These are phyloP conservation scores for Aspidoscelis tigris DNA, from an alignment of 2,113 vertebrate species.

Conservation along the genomic window DNA sequence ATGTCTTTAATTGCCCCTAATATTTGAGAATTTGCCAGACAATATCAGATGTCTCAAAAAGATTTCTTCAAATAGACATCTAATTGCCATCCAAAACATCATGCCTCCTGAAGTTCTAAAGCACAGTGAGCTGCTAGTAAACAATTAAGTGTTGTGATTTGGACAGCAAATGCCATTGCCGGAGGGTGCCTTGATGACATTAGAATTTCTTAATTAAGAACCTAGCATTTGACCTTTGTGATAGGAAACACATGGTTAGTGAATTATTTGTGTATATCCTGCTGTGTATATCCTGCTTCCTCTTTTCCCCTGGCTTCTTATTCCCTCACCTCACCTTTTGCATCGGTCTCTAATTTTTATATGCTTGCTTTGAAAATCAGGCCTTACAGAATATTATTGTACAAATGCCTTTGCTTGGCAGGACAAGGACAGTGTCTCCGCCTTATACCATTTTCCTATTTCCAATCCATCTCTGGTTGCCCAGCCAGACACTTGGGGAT, in stretches of 20 bases:
- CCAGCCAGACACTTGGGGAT: no score
- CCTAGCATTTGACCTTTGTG: constrained; percentile 46
- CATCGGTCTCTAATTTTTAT: not conserved
- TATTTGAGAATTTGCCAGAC: not conserved
- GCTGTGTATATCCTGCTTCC: constrained; percentile 17
- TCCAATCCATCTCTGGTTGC: no score
- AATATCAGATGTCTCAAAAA: not conserved
- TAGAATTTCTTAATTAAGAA: constrained; percentile 45
- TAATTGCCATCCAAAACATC: not conserved
- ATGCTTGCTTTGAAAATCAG: constrained; percentile 13
- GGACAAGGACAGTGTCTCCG: not conserved
- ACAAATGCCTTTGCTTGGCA: not conserved
- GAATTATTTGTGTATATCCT: constrained; percentile 48
- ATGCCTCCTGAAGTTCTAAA: constrained; percentile 9
- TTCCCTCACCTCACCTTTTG: not conserved
- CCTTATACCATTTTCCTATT: not conserved
- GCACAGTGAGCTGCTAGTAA: constrained; percentile 29
- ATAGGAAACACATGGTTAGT: constrained; percentile 23
- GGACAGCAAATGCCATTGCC: constrained; percentile 31
- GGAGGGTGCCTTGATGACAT: constrained; percentile 15
- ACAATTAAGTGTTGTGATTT: constrained; percentile 4
- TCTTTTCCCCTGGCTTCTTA: not conserved
- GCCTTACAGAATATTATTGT: not conserved
- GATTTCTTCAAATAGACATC: not conserved
- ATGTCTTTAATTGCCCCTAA: not conserved